Base-by-base conservation (phyloP, 2,888 invertebrate genomes). In the Stegophylla sp. region DNA sequence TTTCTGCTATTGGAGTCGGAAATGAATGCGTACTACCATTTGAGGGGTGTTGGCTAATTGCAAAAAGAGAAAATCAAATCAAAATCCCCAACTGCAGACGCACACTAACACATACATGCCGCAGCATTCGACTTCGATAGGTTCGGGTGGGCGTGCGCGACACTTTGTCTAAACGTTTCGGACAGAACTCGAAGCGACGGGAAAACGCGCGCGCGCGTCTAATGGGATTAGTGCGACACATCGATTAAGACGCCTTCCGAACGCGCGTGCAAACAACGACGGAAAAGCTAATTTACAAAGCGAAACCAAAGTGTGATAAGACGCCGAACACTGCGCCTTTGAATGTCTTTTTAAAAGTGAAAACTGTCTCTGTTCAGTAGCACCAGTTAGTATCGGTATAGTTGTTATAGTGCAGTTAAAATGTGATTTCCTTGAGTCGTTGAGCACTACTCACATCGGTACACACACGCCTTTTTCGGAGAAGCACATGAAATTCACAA, bases 1-100 rank as follows among this genome's bases (percentile, higher is more conserved):
- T n/a, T n/a, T n/a, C n/a, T n/a, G n/a, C n/a, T n/a, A n/a, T n/a
- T n/a, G n/a, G 74, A 51, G 51, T 66, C 64, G 66, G 53, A 66
- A 76, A 66, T 53, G 77, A 77, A 69, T 77, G 61, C 41, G 41
- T 10, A 7, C 34, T 17, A 12, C 69, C 71, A 48, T 75, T n/a
- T 34, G 45, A 48, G 71, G 63, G 79, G 51, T 13, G 67, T 61
- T 28, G 41, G 69, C 79, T 79, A 79, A 79, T 79, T 79, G 79
- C 79, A 71, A 53, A 79, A 79, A 71, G 69, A 61, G 59, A n/a
- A 79, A 79, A 79, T 79, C 69, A 61, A 79, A 79, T 79, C 79
- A 69, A 69, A 59, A 77, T 53, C 77, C 77, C 59, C 67, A 59
- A 66, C 41, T 45, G 28, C 20, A n/a, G 48, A 63, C 26, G 20